Base-by-base conservation (phyloP, 2,888 invertebrate species). In the Plemyria rubiginata region DNA sequence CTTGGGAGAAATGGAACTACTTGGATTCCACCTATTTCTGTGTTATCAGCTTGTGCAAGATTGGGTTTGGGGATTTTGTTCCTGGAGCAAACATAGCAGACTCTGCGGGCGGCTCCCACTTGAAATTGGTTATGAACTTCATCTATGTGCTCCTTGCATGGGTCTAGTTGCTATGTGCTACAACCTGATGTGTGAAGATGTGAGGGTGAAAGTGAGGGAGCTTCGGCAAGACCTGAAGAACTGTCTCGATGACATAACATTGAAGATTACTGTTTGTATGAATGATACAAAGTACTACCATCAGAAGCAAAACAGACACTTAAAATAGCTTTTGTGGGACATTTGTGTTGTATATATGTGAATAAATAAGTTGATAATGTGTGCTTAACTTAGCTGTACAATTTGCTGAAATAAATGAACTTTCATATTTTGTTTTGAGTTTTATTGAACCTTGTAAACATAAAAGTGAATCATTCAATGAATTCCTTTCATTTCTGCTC, bases 121-220 rank as follows among this genome's bases (percentile, higher is more conserved):
- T 96, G 0, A 97, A 97, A 81, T 88, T 98, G 54, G 96, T 97
- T 13, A 97, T 98, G 52, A 98, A 97, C 82, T 98, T 97, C 76
- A 95, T 98, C 49, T 98, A 97, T 81, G 95, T 98, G 75, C 88
- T 98, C 2, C 93, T 98, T 12, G 98, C 3, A 95, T 97, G 95
- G 96, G 97, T 0, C 89, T 98, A 9, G 96, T 98, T 6, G 97
- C 98, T 3, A 98, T 98, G 98, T 98, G 98, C 79, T 97, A 97
- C 81, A 97, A 97, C 81, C 92, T 98, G 38, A 97, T 97, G 96
- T 94, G 96, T 50, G 98, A 98, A 81, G 97, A 97, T 86, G 96
- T 98, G 9, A 93, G 95, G 53, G 95, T 97, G 15, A 97, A 97
- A 81, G 95, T 96, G 40, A 93, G 95, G 46, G 96, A 97, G 82